Evolutionary conservation across 2,797 vertebrate species (phyloP), one percentile per base, ranked within the genome.

Genomic region (Acipenser ruthenus): DNA sequence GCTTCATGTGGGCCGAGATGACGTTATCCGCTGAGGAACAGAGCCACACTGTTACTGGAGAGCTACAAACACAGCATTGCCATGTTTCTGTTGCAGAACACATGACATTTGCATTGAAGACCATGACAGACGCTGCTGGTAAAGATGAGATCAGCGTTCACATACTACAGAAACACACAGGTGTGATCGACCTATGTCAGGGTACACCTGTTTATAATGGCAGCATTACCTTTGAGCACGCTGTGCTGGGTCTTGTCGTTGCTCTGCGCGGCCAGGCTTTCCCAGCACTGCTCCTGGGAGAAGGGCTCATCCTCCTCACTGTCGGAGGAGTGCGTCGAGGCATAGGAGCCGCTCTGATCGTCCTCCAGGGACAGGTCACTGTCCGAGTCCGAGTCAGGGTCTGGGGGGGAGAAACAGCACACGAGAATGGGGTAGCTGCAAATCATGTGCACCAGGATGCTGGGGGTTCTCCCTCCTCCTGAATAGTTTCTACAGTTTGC

Each of bases 301-400:
- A 91, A 90, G 12, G 89, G 91, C 51, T 91, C 88, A 13, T 93
- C 93, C 0, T 95, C 94, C 71, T 96, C 95, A 0, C 95, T 98
- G 79, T 97, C 94, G 0, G 95, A 98, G 2, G 95, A 97, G 82
- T 91, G 94, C 1, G 93, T 94, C 65, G 95, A 97, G 63, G 92
- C 92, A 0, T 89, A 95, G 63, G 95, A 98, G 49, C 91, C 93
- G 4, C 94, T 98, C 67, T 88, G 90, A 74, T 96, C 95, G 0
- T 96, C 95, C 73, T 95, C 95, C 68, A 94, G 79, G 11, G 95
- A 98, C 73, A 97, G 79, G 73, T 98, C 95, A 63, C 94, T 97
- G 86, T 98, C 95, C 0, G 95, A 96, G 79, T 98, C 95, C 0
- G 91, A 93, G 86, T 95, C 93, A 0, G 70, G 89, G 71, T 91